Evolutionary conservation across 2,888 invertebrate species (phyloP), one percentile per base, ranked within the genome.

Genomic region (Catonia carolina): DNA sequence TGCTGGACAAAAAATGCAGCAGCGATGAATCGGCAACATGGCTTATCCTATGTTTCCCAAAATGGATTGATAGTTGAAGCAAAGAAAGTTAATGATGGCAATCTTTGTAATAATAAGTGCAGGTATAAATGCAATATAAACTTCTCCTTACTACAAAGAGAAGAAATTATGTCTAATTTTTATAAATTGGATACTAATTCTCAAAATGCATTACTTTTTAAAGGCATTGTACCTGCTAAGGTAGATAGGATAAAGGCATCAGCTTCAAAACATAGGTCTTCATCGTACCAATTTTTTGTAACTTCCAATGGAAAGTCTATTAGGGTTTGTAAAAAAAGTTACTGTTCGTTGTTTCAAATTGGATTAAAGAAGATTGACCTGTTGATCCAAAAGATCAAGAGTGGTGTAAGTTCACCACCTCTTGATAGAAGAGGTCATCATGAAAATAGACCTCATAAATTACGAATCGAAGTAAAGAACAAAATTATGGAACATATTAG

Each of bases 1-100:
- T 54, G 54, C n/a, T n/a, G 54, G 18, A 45, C 31, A 54, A 17
- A n/a, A n/a, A 15, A 31, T 42, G 47, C 42, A 54, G 45, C 45
- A 42, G 45, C 33, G 8, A 31, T 54, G 42, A 22, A 18, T 15
- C 42, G 54, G 47, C 27, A 54, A 27, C 42, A 45, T 31, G 45
- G 54, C 15, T 45, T 35, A 20, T 33, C 45, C 42, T 54, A 54
- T 45, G 27, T 27, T 23, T 45, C 42, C 8, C 35, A 45, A 18
- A 54, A 42, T 22, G 54, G 42, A n/a, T 33, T 31, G 47, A 22
- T 31, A 20, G 33, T 45, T 33, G 18, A 17, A 14, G 31, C 12
- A 45, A 54, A 42, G 33, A n/a, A 18, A 45, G 45, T 54, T 54
- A 15, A 14, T 31, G 20, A 31, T 31, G 54, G 54, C 17, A 23